Conservation (phyloP, 2,888 invertebrate species). For the Globia sparganii region DNA sequence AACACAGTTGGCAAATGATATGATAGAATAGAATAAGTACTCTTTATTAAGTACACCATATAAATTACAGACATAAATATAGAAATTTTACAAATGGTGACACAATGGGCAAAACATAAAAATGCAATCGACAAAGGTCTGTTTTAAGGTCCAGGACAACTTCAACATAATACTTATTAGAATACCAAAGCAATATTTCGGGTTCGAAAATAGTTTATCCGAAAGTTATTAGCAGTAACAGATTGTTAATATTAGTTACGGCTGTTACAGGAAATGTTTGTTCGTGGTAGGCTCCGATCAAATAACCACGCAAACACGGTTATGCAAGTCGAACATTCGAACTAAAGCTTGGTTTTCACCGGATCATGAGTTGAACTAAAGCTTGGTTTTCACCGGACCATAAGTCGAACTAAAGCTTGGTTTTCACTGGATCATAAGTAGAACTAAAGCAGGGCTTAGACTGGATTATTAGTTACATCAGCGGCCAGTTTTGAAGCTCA, state of each 20-base stretch:
- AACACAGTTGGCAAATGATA: background rate
- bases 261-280: slow-evolving; percentile 19
- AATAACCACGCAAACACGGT: slow-evolving; percentile 32
- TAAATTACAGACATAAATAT: too few species aligned
- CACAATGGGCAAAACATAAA: too few species aligned
- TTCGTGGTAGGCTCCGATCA: slow-evolving; percentile 28
- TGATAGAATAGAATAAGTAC: too few species aligned
- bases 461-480: slow-evolving; percentile 4
- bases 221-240: slow-evolving; percentile 18
- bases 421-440: slow-evolving; percentile 2
- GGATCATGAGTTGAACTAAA: too few species aligned
- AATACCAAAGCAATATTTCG: background rate
- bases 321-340: slow-evolving; percentile 8
- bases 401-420: background rate
- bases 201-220: slow-evolving; percentile 16
- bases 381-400: too few species aligned
- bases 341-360: slow-evolving; percentile 1
- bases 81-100: too few species aligned
- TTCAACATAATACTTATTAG: background rate
- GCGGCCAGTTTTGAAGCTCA: background rate
- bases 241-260: slow-evolving; percentile 36
- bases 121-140: too few species aligned
- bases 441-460: background rate
- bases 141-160: background rate
- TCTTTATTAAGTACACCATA: too few species aligned